A percentile compares a stretch with the other conserved stretches of the same genome.
phyloP scores from a whole-genome alignment of 2,888 invertebrate genomes.

The Coenonympha glycerion region DNA sequence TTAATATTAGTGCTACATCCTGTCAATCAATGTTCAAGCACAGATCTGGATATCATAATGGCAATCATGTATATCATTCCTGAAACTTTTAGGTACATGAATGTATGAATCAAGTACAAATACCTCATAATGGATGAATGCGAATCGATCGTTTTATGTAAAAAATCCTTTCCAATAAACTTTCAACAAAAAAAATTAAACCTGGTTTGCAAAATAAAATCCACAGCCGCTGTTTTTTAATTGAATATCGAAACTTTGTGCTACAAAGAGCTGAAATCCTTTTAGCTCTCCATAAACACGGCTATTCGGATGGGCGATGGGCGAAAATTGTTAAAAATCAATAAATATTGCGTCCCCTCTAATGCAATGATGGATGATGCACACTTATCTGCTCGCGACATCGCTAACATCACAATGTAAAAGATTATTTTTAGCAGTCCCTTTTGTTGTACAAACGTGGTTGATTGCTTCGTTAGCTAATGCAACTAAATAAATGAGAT shows the following conservation, averaged over 20 bases:
- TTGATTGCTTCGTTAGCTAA: conserved; percentile 11
- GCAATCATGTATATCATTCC: too few relatives aligned
- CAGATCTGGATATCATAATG: too few relatives aligned
- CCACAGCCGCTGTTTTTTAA: conserved; percentile 16
- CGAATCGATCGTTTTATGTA: background rate
- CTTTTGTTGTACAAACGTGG: conserved; percentile 31
- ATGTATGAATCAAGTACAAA: too few relatives aligned
- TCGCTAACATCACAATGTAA: conserved; percentile 47
- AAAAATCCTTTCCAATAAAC: background rate
- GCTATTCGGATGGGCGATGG: conserved; percentile 25
- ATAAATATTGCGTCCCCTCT: conserved; percentile 58
- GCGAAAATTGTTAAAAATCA: conserved; percentile 58
- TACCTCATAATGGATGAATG: too few relatives aligned
- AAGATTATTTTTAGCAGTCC: conserved; percentile 29
- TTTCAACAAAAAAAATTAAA: conserved; percentile 1
- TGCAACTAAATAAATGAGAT: background rate
- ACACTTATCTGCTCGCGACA: conserved; percentile 62
- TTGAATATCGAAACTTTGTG: conserved; percentile 19
- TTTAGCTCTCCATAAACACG: conserved; percentile 27
- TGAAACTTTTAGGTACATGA: too few relatives aligned
- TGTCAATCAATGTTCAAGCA: too few relatives aligned
- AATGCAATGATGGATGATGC: conserved; percentile 65
- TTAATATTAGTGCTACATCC: too few relatives aligned
- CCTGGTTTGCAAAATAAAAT: conserved; percentile 12
- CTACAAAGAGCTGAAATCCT: conserved; percentile 26